phyloP scores from a whole-genome alignment of 2,797 vertebrate genomes.

The Amazonetta brasiliensis region DNA sequence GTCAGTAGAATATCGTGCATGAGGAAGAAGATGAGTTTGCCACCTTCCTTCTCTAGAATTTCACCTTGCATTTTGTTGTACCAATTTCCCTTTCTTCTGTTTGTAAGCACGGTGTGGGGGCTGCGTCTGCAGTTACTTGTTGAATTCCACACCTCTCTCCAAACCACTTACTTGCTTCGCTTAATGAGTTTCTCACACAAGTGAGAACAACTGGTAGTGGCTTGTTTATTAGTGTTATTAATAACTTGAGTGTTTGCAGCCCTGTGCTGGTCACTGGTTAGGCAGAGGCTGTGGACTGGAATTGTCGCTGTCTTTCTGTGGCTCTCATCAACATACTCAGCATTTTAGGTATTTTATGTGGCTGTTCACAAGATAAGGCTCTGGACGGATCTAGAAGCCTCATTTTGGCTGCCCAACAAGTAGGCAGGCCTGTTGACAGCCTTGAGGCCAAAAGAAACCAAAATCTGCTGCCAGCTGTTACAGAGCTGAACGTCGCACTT shows the following conservation, averaged over 20 bases:
- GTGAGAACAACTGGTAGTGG: background rate
- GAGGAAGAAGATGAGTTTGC: fast-evolving
- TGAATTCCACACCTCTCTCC: background rate
- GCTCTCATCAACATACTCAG: background rate
- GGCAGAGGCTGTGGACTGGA: background rate
- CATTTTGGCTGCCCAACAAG: background rate
- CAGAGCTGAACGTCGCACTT: background rate
- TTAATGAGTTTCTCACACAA: background rate
- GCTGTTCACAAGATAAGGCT: background rate
- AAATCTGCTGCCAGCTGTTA: background rate
- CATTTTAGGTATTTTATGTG: background rate
- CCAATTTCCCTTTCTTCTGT: background rate
- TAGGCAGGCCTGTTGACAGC: background rate
- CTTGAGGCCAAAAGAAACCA: background rate
- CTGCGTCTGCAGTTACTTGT: background rate
- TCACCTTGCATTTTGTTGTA: background rate
- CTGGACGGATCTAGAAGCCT: background rate
- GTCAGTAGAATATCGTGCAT: background rate
- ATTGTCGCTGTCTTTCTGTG: background rate
- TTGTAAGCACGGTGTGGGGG: background rate
- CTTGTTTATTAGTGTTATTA: background rate
- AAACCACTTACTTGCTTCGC: background rate
- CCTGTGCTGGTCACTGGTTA: background rate
- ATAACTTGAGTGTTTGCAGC: background rate
- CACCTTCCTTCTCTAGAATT: background rate